Evolutionary conservation across 2,113 vertebrate genomes (phyloP), one percentile per base, ranked within the genome.

Genomic region (Rhabdornis inornatus): DNA sequence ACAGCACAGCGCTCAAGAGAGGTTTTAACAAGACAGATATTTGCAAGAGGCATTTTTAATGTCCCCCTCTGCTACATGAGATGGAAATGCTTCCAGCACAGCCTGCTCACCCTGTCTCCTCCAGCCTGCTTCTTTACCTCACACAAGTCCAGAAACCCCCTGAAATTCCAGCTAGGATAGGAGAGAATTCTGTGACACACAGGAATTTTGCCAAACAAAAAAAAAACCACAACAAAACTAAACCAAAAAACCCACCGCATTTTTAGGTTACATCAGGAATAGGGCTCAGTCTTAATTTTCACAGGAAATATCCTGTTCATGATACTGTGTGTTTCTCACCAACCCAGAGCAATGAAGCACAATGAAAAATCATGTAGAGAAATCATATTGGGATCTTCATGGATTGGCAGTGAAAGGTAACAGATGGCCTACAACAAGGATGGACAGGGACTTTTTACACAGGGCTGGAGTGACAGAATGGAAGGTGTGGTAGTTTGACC

Each of bases 51-150:
- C 6, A 24, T 76, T 83, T 90, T 85, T 55, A 71, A 39, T 27
- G 75, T 15, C 8, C 9, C 13, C 6, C 10, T 65, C 64, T 78
- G 33, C 18, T 42, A n/a, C 0, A 1, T 1, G 2, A 25, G 13
- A 57, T 6, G 15, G 17, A 83, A 64, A 37, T 53, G 24, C 31
- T 79, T 49, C 49, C 13, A 30, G 65, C 27, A 47, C 37, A 88
- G 37, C 15, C 20, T 35, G 45, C 3, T 24, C 27, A 86, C 14
- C 7, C 45, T 47, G 21, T 66, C 61, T 76, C 63, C 42, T 82
- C 31, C n/a, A 60, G 18, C 19, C 28, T 52, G 39, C 6, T 66
- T 28, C 57, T 45, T 63, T 53, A 74, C 14, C 14, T 82, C 53
- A 52, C 4, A 0, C 11, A 79, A 71, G 37, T 13, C 28, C 49